Evolutionary conservation across 2,888 invertebrate genomes (phyloP).

Genomic region (Ypsolopha scabrella): DNA sequence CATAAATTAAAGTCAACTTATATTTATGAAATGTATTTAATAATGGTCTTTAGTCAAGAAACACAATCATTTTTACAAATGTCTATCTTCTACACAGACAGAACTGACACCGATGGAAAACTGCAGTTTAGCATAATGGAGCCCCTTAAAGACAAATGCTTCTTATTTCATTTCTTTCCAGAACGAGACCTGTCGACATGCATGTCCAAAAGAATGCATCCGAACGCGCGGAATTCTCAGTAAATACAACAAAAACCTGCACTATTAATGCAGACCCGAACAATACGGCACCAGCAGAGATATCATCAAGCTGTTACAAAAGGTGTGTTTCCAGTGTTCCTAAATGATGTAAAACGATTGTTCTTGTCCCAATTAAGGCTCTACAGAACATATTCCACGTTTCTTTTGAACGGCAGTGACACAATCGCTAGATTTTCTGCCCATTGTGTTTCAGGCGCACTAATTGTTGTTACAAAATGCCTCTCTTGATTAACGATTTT

Average conservation of each 20-base stretch:
- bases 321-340: conserved; percentile 4
- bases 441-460: conserved; percentile 40
- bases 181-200: no score
- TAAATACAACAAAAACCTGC: background rate
- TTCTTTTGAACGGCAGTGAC: conserved; percentile 5
- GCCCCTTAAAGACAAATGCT: no score
- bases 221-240: no score
- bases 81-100: no score
- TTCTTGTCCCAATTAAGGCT: conserved; percentile 26
- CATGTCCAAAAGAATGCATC: no score
- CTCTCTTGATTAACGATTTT: conserved; percentile 59
- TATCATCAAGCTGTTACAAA: background rate
- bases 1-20: no score
- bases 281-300: conserved; percentile 1
- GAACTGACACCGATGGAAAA: no score
- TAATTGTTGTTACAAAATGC: conserved; percentile 35
- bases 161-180: no score
- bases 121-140: no score
- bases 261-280: background rate
- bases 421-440: conserved; percentile 18
- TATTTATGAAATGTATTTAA: no score
- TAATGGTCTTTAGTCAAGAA: no score
- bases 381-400: background rate
- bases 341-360: conserved; percentile 39
- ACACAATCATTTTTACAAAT: no score